phyloP scores from a whole-genome alignment of 2,797 vertebrate genomes.

The Decapterus maruadsi region DNA sequence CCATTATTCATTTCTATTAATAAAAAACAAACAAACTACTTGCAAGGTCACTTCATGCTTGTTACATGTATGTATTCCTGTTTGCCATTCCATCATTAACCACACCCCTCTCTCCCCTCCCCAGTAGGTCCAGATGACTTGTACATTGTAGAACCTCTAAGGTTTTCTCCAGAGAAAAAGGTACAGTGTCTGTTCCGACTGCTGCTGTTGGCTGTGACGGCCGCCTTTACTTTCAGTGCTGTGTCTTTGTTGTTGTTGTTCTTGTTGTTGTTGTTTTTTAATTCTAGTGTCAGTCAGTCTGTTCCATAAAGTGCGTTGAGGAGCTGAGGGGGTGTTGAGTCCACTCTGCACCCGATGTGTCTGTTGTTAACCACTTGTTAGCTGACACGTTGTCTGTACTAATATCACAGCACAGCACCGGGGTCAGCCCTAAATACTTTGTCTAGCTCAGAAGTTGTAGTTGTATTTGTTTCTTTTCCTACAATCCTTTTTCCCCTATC shows the following conservation, averaged over 20 bases:
- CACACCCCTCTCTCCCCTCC: constrained; percentile 85
- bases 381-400: too few relatives aligned
- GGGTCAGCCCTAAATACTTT: constrained; percentile 1
- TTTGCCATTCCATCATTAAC: constrained; percentile 86
- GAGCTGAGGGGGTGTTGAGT: constrained; percentile 35
- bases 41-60: constrained; percentile 85
- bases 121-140: constrained; percentile 96
- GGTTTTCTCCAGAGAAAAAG: constrained; percentile 99
- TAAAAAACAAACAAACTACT: constrained; percentile 76
- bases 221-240: constrained; percentile 62
- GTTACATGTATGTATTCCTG: constrained; percentile 82
- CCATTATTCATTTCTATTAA: constrained; percentile 1
- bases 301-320: constrained; percentile 34
- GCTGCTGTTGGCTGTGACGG: constrained; percentile 74
- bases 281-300: constrained; percentile 56
- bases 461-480: background rate
- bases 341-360: constrained; percentile 5
- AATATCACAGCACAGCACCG: background rate
- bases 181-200: constrained; percentile 84
- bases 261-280: too few relatives aligned
- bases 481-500: background rate
- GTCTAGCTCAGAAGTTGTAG: background rate
- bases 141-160: constrained; percentile 99
- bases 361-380: constrained; percentile 52
- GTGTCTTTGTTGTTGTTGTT: constrained; percentile 58